Evolutionary conservation across 1,140 invertebrate genomes (phyloP), one percentile per base, ranked within the genome.

Genomic region (Diabrotica virgifera): DNA sequence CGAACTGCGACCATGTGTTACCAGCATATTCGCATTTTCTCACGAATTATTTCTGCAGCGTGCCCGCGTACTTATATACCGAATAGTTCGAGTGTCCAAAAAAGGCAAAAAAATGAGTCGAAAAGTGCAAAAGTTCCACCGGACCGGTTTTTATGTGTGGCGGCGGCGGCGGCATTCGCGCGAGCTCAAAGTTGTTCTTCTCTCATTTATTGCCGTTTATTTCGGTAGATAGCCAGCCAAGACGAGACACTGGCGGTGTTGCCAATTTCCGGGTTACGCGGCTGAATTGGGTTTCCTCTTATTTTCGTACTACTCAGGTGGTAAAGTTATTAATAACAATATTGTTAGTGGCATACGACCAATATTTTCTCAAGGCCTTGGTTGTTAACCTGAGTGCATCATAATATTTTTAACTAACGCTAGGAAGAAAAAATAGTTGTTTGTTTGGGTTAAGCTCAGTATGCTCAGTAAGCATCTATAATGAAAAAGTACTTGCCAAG

Each of bases 41-140:
- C 40, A 46, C 40, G 40, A 6, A 46, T 10, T n/a, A n/a, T 6
- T n/a, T 46, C 8, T 46, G n/a, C 40, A n/a, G n/a, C 40, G 8
- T n/a, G 40, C 40, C 24, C 24, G 24, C 4, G 24, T 46, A 10
- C 40, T 46, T 46, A 46, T 46, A 46, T 46, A 5, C 40, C 40
- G n/a, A 46, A 46, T 46, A 46, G 8, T 46, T 46, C 40, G 8
- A 46, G 40, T 5, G n/a, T 10, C 40, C 40, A 46, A 46, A 46
- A 46, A 46, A 46, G 40, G 40, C 40, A 46, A 46, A 46, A 46
- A 46, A 46, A 46, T 46, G 40, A n/a, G n/a, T 46, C 40, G 40
- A 46, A 46, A 46, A 46, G 40, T 46, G 40, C 40, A 46, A 46
- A 46, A 46, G 40, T 46, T 46, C n/a, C n/a, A 46, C 40, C 40